Percentiles rank a stretch among this genome's conserved stretches.
phyloP scores from a whole-genome alignment of 2,797 vertebrate species.

The Dromococcyx pavoninus region DNA sequence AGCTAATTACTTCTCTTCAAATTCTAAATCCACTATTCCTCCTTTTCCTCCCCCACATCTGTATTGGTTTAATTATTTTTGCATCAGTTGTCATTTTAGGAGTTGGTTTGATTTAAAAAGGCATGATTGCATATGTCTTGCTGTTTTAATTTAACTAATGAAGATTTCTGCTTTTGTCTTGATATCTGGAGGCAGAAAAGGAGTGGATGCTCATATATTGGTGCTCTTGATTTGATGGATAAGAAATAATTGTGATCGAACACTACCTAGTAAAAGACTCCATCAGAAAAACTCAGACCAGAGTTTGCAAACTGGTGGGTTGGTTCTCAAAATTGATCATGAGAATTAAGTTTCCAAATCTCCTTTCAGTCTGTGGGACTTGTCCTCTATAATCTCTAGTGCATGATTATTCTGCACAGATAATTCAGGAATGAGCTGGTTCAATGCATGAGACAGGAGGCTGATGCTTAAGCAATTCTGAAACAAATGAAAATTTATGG shows the following conservation, averaged over 20 bases:
- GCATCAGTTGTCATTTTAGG: conserved; percentile 77
- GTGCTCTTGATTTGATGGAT: not conserved
- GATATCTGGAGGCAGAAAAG: conserved; percentile 48
- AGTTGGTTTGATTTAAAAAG: conserved; percentile 73
- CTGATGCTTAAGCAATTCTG: not conserved
- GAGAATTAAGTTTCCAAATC: not conserved
- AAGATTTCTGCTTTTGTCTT: conserved; percentile 69
- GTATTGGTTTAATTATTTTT: conserved; percentile 79
- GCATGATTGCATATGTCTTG: conserved; percentile 67
- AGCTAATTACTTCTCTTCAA: conserved; percentile 78
- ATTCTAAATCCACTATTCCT: conserved; percentile 76
- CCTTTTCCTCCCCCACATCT: conserved; percentile 58
- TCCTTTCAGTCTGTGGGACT: not conserved
- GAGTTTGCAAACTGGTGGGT: not conserved
- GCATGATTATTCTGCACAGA: not conserved
- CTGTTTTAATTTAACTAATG: conserved; percentile 78
- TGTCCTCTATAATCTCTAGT: not conserved
- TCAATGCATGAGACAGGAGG: not conserved
- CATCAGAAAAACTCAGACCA: not conserved
- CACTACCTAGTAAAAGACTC: not conserved
- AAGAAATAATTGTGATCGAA: not conserved
- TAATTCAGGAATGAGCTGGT: not conserved
- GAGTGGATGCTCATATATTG: conserved; percentile 18
- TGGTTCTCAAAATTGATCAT: not conserved
- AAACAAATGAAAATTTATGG: not conserved